Evolutionary conservation across 2,888 invertebrate species (phyloP), one percentile per base, ranked within the genome.

Genomic region (Heteromurus nitidus): DNA sequence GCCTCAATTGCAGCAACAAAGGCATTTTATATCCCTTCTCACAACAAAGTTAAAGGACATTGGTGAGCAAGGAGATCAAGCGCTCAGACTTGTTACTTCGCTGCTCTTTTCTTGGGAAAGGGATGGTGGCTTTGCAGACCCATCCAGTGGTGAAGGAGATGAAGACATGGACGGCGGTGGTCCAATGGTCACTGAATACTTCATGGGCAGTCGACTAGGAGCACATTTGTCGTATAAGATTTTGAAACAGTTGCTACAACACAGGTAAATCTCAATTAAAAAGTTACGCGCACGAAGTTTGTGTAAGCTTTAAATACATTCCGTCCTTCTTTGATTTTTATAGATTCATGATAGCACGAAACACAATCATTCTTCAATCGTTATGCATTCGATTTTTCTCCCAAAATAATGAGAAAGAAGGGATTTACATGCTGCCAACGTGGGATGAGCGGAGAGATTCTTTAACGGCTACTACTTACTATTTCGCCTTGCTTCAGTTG

Each of bases 131-230:
- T 64, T 81, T 36, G 9, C 70, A 16, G 79, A 82, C 18, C 28
- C 64, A 50, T 20, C 36, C 5, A 64, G 47, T 11, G 84, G 82
- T 16, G 84, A 75, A 22, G 82, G 73, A n/a, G 75, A 82, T 22
- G 79, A 79, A 42, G 82, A 82, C n/a, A 74, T 74, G 62, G 81
- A 81, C 22, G 53, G 28, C 1, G 72, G 55, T 18, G 67, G 60
- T 11, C 62, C 80, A 31, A 44, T 50, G 36, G 81, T 84, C 13
- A 72, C 85, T 0, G 86, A 86, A 67, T 82, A 44, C 47, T 85
- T 85, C 42, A 83, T 87, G 84, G 85, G 84, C 42, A 86, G 86
- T 77, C 75, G 86, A 36, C 30, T 84, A 16, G 87, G 87, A 36
- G 85, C 86, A 9, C 86, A 87, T 69, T 70, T 87, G 30, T 72